Percentiles rank a stretch among this genome's conserved stretches.
Conservation (phyloP, 2,113 vertebrate species). For the Penelope pileata region DNA sequence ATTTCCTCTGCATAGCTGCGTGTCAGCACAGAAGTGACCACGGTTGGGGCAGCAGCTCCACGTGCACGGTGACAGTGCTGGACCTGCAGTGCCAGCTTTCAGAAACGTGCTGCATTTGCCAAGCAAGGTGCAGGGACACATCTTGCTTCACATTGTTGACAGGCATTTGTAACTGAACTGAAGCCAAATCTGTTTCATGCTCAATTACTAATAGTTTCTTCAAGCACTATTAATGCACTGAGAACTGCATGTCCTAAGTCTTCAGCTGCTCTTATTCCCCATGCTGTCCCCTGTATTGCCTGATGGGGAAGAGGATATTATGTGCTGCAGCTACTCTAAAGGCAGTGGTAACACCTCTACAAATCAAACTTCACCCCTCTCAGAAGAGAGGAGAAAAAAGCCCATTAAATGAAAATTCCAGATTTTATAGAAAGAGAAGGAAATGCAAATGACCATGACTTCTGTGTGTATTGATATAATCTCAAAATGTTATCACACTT, state of each 20-base stretch:
- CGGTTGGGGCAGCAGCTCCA: accelerated
- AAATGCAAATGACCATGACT: not conserved
- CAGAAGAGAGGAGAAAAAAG: not conserved
- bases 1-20: not conserved
- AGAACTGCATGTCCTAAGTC: not conserved
- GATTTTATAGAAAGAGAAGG: not conserved
- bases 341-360: not conserved
- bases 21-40: not conserved
- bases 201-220: not conserved
- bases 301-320: not conserved
- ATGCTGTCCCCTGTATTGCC: not conserved
- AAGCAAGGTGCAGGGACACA: not conserved
- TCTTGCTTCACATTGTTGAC: not conserved
- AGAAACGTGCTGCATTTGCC: not conserved
- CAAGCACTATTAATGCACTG: not conserved
- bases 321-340: not conserved
- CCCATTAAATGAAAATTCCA: not conserved
- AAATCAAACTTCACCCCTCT: not conserved
- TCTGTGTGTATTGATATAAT: not conserved
- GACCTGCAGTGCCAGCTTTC: not conserved
- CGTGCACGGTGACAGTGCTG: accelerated
- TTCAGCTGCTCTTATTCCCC: not conserved
- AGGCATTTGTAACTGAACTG: not conserved
- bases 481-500: not conserved
- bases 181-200: not conserved